phyloP scores from a whole-genome alignment of 2,113 vertebrate species.

The Cinclus cinclus region DNA sequence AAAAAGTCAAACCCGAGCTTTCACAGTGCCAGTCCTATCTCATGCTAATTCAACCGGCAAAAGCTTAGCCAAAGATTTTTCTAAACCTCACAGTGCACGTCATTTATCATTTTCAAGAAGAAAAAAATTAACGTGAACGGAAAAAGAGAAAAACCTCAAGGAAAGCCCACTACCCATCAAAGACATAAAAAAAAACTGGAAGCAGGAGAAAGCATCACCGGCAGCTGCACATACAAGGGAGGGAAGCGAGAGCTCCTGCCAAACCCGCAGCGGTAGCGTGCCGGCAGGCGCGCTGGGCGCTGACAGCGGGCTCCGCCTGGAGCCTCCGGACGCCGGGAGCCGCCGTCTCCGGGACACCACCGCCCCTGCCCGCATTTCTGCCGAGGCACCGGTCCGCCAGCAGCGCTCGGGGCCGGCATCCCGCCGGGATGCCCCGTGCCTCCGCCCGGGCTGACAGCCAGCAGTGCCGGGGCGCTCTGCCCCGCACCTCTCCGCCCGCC shows the following conservation, averaged over 20 bases:
- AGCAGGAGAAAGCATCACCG: not conserved
- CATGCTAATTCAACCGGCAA: not conserved
- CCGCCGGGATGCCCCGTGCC: not conserved
- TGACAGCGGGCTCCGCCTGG: not conserved
- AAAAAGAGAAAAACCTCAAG: accelerated
- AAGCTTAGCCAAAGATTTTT: not conserved
- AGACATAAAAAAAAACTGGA: not conserved
- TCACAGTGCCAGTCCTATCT: not conserved
- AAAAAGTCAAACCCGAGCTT: not conserved
- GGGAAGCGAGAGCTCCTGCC: not conserved
- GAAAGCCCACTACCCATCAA: not conserved
- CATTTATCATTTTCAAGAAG: not conserved
- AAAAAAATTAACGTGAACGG: not conserved
- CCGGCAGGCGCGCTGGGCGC: not conserved
- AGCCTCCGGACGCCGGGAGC: not conserved
- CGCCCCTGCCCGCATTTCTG: not conserved
- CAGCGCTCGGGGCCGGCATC: not conserved
- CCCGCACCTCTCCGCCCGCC: not conserved
- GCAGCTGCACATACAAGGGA: not conserved
- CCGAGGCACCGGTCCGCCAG: not conserved
- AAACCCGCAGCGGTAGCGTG: not conserved
- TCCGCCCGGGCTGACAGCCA: not conserved
- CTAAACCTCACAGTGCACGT: not conserved
- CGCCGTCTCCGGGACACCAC: not conserved
- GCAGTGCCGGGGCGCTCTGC: not conserved